phyloP scores from a whole-genome alignment of 2,888 invertebrate species.

The Gymnoscelis rufifasciata region DNA sequence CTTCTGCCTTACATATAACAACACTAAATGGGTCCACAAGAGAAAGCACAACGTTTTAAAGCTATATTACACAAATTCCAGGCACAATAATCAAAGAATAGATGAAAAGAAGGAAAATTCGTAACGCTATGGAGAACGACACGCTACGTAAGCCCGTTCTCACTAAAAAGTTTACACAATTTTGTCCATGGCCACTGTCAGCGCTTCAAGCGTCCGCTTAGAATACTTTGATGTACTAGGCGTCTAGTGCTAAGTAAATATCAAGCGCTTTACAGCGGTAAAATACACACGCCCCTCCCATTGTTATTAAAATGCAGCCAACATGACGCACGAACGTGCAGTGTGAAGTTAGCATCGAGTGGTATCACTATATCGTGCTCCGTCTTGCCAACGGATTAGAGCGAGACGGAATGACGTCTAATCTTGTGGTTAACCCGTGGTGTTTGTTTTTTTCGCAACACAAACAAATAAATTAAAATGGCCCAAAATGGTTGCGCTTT shows the following conservation, averaged over 20 bases:
- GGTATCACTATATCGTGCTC: constrained; percentile 33
- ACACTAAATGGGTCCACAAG: constrained; percentile 20
- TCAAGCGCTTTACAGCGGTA: constrained; percentile 49
- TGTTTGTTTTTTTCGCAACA: constrained; percentile 14
- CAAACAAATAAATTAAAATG: constrained; percentile 8
- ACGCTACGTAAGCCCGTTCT: constrained; percentile 58
- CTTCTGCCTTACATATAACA: constrained; percentile 32
- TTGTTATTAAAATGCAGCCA: constrained; percentile 77
- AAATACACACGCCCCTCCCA: constrained; percentile 47
- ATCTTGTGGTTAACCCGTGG: constrained; percentile 6
- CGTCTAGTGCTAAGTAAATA: constrained; percentile 10
- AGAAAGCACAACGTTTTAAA: constrained; percentile 4
- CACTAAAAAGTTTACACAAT: constrained; percentile 71
- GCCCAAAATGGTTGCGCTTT: not conserved
- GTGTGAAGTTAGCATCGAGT: constrained; percentile 53
- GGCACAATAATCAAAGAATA: constrained; percentile 35
- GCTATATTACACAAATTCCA: constrained; percentile 24
- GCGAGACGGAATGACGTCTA: constrained; percentile 28
- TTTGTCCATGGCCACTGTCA: constrained; percentile 30
- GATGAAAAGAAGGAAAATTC: constrained; percentile 38
- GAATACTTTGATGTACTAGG: not conserved
- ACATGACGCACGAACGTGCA: constrained; percentile 63
- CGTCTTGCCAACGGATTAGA: constrained; percentile 33
- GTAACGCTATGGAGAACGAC: constrained; percentile 48
- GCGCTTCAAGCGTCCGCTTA: constrained; percentile 41